phyloP scores from a whole-genome alignment of 2,797 vertebrate genomes.

The Heterohyrax brucei region DNA sequence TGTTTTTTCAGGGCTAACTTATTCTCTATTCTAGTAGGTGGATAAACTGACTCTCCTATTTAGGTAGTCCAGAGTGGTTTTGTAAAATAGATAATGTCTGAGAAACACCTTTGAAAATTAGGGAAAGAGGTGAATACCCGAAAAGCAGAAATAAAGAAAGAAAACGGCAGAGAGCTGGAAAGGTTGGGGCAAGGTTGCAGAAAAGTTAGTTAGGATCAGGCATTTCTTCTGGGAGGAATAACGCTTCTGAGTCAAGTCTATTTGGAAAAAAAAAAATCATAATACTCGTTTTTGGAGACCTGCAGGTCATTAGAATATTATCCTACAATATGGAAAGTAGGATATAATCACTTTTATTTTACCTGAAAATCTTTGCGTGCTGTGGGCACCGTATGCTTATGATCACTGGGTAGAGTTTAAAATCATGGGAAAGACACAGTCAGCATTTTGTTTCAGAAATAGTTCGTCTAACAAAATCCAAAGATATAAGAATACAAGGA shows the following conservation, averaged over 20 bases:
- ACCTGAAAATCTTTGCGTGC: neutral
- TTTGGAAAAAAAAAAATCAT: neutral
- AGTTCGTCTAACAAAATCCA: neutral
- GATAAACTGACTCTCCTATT: neutral
- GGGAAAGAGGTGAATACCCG: neutral
- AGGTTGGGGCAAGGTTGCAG: neutral
- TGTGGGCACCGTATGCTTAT: fast-evolving
- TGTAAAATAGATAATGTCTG: neutral
- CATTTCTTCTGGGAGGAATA: neutral
- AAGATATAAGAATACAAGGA: conserved; percentile 20
- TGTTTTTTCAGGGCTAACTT: neutral
- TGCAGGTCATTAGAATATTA: neutral
- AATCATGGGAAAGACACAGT: neutral
- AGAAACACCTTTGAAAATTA: neutral
- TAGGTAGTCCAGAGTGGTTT: neutral
- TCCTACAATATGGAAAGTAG: neutral
- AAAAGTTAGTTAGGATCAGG: neutral
- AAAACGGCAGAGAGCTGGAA: neutral
- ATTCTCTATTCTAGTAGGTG: neutral
- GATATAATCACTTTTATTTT: neutral
- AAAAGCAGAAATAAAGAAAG: neutral
- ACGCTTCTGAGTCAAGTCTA: neutral
- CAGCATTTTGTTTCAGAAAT: neutral
- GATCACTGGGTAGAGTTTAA: neutral
- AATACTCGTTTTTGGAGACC: neutral